phyloP scores from a whole-genome alignment of 2,797 vertebrate genomes.

The Eulemur rubriventer region DNA sequence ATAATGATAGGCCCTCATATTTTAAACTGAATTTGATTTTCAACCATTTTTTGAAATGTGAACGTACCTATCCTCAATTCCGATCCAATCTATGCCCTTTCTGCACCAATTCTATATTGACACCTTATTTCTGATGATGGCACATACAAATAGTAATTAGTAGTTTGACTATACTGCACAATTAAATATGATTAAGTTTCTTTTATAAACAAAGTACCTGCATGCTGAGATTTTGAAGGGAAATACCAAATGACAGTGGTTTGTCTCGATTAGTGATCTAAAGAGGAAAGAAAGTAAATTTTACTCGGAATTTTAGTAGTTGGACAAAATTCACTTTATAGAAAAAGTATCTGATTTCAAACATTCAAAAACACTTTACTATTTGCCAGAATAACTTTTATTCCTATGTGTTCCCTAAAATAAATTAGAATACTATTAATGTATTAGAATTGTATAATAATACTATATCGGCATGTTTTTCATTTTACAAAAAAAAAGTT shows the following conservation, averaged over 20 bases:
- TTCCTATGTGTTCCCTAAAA: constrained; percentile 19
- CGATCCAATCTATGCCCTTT: background rate
- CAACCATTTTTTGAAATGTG: background rate
- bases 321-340: constrained; percentile 20
- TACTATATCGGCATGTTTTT: background rate
- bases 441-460: background rate
- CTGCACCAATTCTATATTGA: background rate
- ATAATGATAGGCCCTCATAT: background rate
- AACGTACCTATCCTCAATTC: background rate
- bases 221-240: constrained; percentile 97
- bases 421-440: background rate
- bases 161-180: background rate
- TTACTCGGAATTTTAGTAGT: constrained; percentile 5
- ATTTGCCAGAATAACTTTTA: constrained; percentile 27
- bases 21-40: constrained; percentile 30
- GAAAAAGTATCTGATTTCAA: constrained; percentile 31
- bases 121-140: background rate
- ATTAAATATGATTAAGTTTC: constrained; percentile 3
- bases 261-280: constrained; percentile 94
- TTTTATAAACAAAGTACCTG: constrained; percentile 88
- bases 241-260: constrained; percentile 96
- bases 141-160: background rate
- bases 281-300: constrained; percentile 44
- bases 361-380: constrained; percentile 35
- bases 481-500: background rate